Evolutionary conservation across 1,140 invertebrate species (phyloP).

Genomic region (Platorchestia sp.): DNA sequence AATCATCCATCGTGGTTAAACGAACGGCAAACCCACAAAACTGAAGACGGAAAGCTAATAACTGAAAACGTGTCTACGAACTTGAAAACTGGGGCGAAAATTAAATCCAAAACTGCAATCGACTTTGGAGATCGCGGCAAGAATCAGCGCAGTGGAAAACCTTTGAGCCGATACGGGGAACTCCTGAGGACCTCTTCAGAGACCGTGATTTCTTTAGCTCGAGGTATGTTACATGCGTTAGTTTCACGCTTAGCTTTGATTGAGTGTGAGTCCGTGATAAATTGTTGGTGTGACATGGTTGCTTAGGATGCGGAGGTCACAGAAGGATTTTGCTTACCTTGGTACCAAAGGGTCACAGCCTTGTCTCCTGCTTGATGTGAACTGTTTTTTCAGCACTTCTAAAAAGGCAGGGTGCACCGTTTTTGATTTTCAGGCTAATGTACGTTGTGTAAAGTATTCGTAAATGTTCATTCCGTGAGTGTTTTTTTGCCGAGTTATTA

Average conservation of each 20-base stretch:
- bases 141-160: background rate
- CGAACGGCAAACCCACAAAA: background rate
- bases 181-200: conserved; percentile 1
- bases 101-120: conserved; percentile 21
- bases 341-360: background rate
- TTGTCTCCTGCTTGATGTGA: background rate
- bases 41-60: background rate
- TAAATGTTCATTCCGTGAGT: background rate
- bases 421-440: background rate
- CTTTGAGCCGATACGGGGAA: background rate
- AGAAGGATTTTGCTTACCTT: background rate
- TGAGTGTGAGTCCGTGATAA: background rate
- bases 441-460: background rate
- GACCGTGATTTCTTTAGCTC: conserved; percentile 8
- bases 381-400: background rate
- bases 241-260: background rate
- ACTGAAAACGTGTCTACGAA: conserved; percentile 30
- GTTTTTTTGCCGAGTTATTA: background rate
- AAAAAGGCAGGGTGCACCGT: background rate
- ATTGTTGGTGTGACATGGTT: background rate
- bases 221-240: conserved; percentile 17
- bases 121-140: conserved; percentile 29
- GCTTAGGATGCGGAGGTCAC: background rate
- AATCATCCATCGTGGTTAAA: background rate
- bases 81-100: conserved; percentile 14